Evolutionary conservation across 2,113 vertebrate species (phyloP), one percentile per base, ranked within the genome.

Genomic region (Tyrannus savana): DNA sequence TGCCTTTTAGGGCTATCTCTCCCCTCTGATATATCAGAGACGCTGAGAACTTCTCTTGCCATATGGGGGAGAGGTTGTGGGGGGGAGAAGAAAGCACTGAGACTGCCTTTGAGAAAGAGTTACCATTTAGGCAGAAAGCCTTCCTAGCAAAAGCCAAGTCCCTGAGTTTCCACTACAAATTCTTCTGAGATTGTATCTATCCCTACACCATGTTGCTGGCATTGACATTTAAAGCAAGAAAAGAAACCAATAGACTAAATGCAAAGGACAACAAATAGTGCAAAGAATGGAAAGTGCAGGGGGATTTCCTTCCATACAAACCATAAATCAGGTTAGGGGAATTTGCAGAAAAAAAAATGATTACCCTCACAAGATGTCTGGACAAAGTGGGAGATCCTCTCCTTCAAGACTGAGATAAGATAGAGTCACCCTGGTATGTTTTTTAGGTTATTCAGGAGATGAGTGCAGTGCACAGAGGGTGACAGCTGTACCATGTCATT

Each of bases 191-290:
- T 27, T 27, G 25, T 52, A 27, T 28, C 50, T 52, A 16, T 50
- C 49, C 49, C 49, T 50, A 50, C 49, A 50, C 25, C 24, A 22
- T 2, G 0, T 16, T 53, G 7, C 22, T 37, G 44, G 3, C 41
- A 6, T 35, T 47, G 74, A 42, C 13, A 39, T 22, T 25, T 71
- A 56, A 64, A 17, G 17, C 6, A 46, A 66, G 7, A 35, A n/a
- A 67, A 31, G 31, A 50, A 59, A 39, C 13, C 30, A 78, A 8
- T 50, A 71, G 18, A 25, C 12, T 46, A 41, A 80, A 89, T 10
- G 7, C 25, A 49, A 83, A 73, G 31, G 10, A 62, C 9, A 35
- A 55, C 1, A 4, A 27, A 41, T n/a, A 58, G 12, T 0, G 1
- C 44, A 8, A 82, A 72, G 33, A 58, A 28, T 0, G 0, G 31